These are phyloP conservation scores for Odontomachus brunneus DNA, from an alignment of 1,140 invertebrate species.

Conservation along the genomic window DNA sequence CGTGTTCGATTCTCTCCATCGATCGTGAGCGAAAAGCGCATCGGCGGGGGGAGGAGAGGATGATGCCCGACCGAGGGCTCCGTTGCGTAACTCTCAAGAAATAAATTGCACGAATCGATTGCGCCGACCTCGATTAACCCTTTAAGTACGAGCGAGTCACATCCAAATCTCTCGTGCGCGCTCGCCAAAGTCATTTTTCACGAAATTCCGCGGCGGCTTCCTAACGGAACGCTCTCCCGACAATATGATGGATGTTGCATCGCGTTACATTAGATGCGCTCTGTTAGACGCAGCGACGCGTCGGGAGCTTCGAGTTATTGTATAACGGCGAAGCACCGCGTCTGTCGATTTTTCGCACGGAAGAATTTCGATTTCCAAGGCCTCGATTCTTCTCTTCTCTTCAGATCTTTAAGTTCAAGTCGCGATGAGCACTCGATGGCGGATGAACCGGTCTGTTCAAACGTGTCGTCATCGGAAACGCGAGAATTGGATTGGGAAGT, in stretches of 20 bases:
- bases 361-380: too few species aligned
- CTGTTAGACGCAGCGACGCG: neutral
- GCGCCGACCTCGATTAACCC: slow-evolving; percentile 60
- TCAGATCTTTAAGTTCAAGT: too few species aligned
- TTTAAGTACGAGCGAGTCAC: slow-evolving; percentile 52
- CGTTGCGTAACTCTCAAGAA: slow-evolving; percentile 50
- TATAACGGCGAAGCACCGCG: too few species aligned
- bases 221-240: neutral
- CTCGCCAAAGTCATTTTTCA: slow-evolving; percentile 44
- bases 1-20: slow-evolving; percentile 52
- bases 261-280: too few species aligned
- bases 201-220: slow-evolving; percentile 1
- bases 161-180: slow-evolving; percentile 35
- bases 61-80: neutral
- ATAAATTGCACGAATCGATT: slow-evolving; percentile 54
- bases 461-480: too few species aligned
- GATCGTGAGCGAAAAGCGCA: slow-evolving; percentile 43
- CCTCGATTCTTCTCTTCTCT: too few species aligned
- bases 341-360: too few species aligned
- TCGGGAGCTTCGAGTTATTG: too few species aligned
- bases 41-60: slow-evolving; percentile 11
- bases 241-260: slow-evolving; percentile 21
- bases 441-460: too few species aligned
- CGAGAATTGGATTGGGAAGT: too few species aligned
- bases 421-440: too few species aligned